Percentiles rank a stretch among this genome's conserved stretches.
Evolutionary conservation across 1,140 invertebrate genomes (phyloP).

Genomic region (Pseudomyrmex concolor): DNA sequence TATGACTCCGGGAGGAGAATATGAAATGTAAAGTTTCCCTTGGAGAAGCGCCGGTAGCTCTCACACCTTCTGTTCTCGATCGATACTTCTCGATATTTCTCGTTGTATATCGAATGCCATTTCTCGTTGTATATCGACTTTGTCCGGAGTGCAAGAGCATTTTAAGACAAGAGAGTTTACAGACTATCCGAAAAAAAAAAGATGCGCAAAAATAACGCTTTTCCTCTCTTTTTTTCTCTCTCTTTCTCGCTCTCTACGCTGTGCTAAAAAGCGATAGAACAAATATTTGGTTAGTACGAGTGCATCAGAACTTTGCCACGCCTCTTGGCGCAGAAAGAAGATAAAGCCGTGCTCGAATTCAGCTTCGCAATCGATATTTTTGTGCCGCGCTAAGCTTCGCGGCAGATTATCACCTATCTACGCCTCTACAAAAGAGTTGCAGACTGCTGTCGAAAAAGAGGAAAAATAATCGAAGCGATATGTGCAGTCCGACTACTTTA

Average conservation of each 20-base stretch:
- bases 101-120: neutral
- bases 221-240: neutral
- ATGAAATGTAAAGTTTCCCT: neutral
- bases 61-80: conserved; percentile 3
- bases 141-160: neutral
- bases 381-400: conserved; percentile 35
- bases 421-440: conserved; percentile 5
- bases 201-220: conserved; percentile 15
- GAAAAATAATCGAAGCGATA: conserved; percentile 28
- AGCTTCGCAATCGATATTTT: conserved; percentile 58
- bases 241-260: conserved; percentile 56
- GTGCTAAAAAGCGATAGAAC: conserved; percentile 60
- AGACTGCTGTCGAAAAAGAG: neutral
- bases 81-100: neutral
- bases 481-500: neutral
- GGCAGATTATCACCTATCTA: conserved; percentile 56
- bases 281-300: conserved; percentile 65
- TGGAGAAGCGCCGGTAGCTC: conserved; percentile 2
- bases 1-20: neutral
- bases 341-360: conserved; percentile 52
- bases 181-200: conserved; percentile 9
- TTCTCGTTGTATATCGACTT: conserved; percentile 3
- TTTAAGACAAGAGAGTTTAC: neutral
- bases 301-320: conserved; percentile 71
- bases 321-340: conserved; percentile 33